Conservation (phyloP, 2,797 vertebrate species). For the Peromyscus melanophrys region DNA sequence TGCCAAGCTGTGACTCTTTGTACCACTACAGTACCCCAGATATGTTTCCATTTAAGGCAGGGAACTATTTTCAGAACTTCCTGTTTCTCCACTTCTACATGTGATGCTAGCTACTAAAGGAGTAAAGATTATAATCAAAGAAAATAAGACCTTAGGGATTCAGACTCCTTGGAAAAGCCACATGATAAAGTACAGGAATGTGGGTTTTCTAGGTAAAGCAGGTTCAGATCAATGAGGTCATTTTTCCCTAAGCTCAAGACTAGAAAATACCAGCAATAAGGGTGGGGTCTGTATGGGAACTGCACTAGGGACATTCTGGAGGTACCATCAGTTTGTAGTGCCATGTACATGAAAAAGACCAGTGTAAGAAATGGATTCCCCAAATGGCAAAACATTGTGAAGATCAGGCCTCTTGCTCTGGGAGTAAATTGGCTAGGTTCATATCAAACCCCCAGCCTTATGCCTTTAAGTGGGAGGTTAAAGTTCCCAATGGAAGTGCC, state of each 20-base stretch:
- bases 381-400: slow-evolving; percentile 5
- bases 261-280: slow-evolving; percentile 23
- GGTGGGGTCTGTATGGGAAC: background rate
- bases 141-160: background rate
- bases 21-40: background rate
- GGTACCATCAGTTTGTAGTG: background rate
- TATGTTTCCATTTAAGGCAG: slow-evolving; percentile 20
- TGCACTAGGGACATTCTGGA: background rate
- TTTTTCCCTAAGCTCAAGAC: slow-evolving; percentile 41
- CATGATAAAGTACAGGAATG: slow-evolving; percentile 19
- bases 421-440: background rate
- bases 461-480: slow-evolving; percentile 29
- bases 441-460: background rate
- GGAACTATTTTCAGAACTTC: background rate
- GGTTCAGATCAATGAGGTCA: background rate
- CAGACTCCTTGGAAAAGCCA: slow-evolving; percentile 6
- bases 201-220: background rate
- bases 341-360: background rate
- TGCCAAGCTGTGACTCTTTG: slow-evolving; percentile 13
- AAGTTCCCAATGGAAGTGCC: background rate
- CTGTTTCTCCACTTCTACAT: background rate
- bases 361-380: slow-evolving; percentile 17
- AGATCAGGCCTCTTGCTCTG: background rate
- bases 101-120: background rate
- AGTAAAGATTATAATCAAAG: background rate